phyloP scores from a whole-genome alignment of 2,797 vertebrate species.

The Catharus ustulatus region DNA sequence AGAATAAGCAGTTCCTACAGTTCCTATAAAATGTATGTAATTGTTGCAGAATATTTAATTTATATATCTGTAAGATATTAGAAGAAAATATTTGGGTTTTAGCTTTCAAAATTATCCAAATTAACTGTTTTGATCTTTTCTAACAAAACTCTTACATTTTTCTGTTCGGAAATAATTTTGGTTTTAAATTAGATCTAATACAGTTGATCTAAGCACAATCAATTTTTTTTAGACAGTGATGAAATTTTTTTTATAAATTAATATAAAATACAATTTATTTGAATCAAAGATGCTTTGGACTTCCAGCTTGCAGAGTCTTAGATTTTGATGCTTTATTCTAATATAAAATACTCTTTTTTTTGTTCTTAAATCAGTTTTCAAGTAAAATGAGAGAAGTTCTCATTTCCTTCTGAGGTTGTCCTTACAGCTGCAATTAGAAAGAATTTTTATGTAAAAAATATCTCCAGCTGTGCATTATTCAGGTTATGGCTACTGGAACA shows the following conservation, averaged over 20 bases:
- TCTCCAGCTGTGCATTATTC: not conserved
- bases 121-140: not conserved
- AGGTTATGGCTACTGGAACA: not conserved
- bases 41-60: not conserved
- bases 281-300: not conserved
- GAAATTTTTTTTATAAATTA: not conserved
- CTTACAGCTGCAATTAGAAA: not conserved
- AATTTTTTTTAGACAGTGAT: not conserved
- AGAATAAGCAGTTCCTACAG: not conserved
- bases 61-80: not conserved
- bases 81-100: not conserved
- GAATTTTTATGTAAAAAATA: not conserved
- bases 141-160: not conserved
- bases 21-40: not conserved
- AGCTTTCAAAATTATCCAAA: not conserved
- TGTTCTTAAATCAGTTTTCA: not conserved
- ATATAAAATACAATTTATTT: not conserved
- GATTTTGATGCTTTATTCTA: not conserved
- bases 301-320: not conserved
- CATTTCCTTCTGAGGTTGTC: not conserved
- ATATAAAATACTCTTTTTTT: not conserved
- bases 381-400: not conserved
- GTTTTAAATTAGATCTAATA: not conserved
- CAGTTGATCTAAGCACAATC: not conserved
- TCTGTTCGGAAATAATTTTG: not conserved